Evolutionary conservation across 2,888 invertebrate species (phyloP), one percentile per base, ranked within the genome.

Genomic region (Lasioglossum oenotherae): DNA sequence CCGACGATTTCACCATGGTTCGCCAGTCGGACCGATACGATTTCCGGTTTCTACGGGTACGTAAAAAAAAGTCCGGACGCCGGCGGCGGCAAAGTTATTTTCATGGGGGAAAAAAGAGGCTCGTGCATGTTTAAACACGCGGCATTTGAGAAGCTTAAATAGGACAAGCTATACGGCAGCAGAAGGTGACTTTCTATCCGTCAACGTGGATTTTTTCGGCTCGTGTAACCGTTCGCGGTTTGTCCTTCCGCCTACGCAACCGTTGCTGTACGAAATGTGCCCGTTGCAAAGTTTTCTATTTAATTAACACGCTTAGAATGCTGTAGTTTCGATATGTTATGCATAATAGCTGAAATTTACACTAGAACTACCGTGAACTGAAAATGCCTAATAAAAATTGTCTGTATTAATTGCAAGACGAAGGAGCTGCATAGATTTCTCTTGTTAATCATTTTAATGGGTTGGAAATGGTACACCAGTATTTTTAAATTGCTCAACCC

Each of bases 151-250:
- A 53, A 41, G 77, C 35, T 57, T 74, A 85, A 82, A 83, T 85
- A 44, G 87, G 78, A 86, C 87, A 87, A 67, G 35, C 41, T 67
- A 80, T 49, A 80, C 74, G 27, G 27, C 74, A 64, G 77, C 60
- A 57, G 53, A 19, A 81, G 67, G 72, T 60, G 67, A 81, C 88
- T 89, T 89, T 90, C 85, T 90, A 87, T 41, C 64, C 38, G 74
- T 78, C 53, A 35, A 74, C 67, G 31, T 41, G 8, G 35, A 74
- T 79, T 82, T 85, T 85, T 81, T 46, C 41, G 31, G 16, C 16
- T 31, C 16, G 31, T 38, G 31, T n/a, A 79, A 81, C 75, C 49
- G 27, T 41, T 86, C 27, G 74, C 41, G 41, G 74, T 85, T 85
- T 78, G 69, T 69, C n/a, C 80, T 73, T 81, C 74, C 89, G 69